Base-by-base conservation (phyloP, 2,113 vertebrate genomes). In the Dicrurus megarhynchus region DNA sequence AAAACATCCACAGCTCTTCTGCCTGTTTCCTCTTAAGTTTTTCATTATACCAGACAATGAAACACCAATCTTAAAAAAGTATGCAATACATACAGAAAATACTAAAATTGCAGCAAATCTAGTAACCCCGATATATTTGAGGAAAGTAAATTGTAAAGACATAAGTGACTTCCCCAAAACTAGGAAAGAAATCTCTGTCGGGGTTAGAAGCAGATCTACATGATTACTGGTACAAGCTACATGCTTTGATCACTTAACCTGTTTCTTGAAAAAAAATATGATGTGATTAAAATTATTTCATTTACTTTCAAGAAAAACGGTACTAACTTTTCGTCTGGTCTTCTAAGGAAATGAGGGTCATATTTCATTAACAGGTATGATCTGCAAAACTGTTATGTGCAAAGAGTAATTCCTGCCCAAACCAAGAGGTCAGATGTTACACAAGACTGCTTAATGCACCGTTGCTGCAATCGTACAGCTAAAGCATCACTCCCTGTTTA, bases 181-280 rank as follows among this genome's bases (percentile, higher is more conserved):
- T 27, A 50, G 4, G 3, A 9, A 44, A 68, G 33, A 49, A 82
- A 85, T 49, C 52, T 86, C 60, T 50, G 0, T 19, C 0, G 0
- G 7, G 23, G n/a, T 37, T 30, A 39, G 64, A 84, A 78, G 32
- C 11, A 41, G 33, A 56, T 60, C 28, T 47, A 18, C 0, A 3
- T 7, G 47, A 59, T 47, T 50, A 61, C 39, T 64, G 65, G 47
- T 53, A 61, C 22, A 42, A 53, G 44, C 32, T 44, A 60, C 3
- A 5, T 4, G 14, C 14, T 56, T 33, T 41, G 9, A 41, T 41
- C 7, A 33, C 24, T 49, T 50, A 70, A 23, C 4, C 20, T 61
- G 16, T 37, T 46, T 80, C 19, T 42, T 32, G 14, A 39, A 64
- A 83, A 83, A 67, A 49, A 16, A 9, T 1, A 30, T 0, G 0